Evolutionary conservation across 2,888 invertebrate genomes (phyloP), one percentile per base, ranked within the genome.

Genomic region (Cosmia pyralina): DNA sequence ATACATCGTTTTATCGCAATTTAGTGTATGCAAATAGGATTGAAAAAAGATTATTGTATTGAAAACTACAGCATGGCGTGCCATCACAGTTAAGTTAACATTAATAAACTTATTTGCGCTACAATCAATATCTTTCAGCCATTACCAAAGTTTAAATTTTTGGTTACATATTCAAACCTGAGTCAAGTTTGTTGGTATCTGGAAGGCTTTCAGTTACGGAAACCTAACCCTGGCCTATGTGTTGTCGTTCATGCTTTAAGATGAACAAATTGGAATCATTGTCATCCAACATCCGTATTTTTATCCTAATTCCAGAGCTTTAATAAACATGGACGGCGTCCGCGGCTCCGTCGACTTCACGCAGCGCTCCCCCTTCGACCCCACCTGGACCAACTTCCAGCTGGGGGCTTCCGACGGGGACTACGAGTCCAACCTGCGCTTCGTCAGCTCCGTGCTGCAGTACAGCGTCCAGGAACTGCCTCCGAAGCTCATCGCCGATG

Each of bases 311-410:
- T 76, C 4, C 90, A 98, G 98, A 91, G 96, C 97, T 0, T 92
- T 98, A 17, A 97, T 98, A 44, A 97, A 98, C 92, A 97, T 97
- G 72, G 97, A 97, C 58, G 99, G 99, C 7, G 97, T 99, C 38
- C 97, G 97, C 88, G 99, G 99, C 0, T 97, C 97, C 68, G 96
- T 99, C 4, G 97, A 97, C 15, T 97, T 99, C 77, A 97, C 96
- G 0, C 99, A 99, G 92, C 97, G 97, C 50, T 98, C 98, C 0
- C 98, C 97, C 41, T 98, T 98, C 91, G 98, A 98, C 92, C 98
- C 98, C 0, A 98, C 98, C 0, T 98, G 98, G 96, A 94, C 98
- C 0, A 97, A 97, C 89, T 97, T 98, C 87, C 97, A 97, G 55
- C 91, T 98, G 46, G 96, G 96, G 0, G 96, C 98, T 0, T 95